Evolutionary conservation across 1,140 invertebrate genomes (phyloP), one percentile per base, ranked within the genome.

Genomic region (Drosophila bocqueti): DNA sequence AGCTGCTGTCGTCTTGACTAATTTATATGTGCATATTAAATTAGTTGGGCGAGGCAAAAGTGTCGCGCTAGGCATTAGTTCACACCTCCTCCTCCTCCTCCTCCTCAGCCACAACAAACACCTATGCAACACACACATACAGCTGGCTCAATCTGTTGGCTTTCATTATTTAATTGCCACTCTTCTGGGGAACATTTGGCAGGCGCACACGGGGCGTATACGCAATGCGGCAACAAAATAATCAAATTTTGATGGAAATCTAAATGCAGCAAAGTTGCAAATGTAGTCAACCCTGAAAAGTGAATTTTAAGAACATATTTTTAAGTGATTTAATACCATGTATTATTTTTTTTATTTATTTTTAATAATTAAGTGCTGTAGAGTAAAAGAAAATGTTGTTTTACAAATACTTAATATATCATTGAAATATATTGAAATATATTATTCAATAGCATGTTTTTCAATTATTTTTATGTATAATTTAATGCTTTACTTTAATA

Each of bases 11-110:
- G 57, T 63, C 67, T 58, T 77, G 45, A 77, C 81, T 84, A 80
- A 84, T 84, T 84, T 84, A 73, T 84, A 84, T 84, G 81, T 84
- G 81, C 81, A 84, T 84, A 84, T 84, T 84, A 77, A 84, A 80
- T 84, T 77, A 84, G 73, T 49, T 43, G 46, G 46, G 62, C 76
- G 64, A 66, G 76, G 72, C 63, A 68, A 58, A 77, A 84, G 77
- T 77, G 81, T 80, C 73, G 81, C 72, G 72, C 66, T 61, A 76
- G 76, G 76, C 66, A 83, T 83, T 83, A 80, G 81, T 83, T 83
- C 66, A 72, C 71, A 83, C 80, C 46, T 42, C 57, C 24, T 18
- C 42, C n/a, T n/a, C 11, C 2, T 7, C 0, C 45, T 8, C 2
- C 47, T 50, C 16, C 4, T n/a, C 2, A 3, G 16, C 26, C 47